Evolutionary conservation across 2,888 invertebrate species (phyloP).

Genomic region (Latrodectus elegans): DNA sequence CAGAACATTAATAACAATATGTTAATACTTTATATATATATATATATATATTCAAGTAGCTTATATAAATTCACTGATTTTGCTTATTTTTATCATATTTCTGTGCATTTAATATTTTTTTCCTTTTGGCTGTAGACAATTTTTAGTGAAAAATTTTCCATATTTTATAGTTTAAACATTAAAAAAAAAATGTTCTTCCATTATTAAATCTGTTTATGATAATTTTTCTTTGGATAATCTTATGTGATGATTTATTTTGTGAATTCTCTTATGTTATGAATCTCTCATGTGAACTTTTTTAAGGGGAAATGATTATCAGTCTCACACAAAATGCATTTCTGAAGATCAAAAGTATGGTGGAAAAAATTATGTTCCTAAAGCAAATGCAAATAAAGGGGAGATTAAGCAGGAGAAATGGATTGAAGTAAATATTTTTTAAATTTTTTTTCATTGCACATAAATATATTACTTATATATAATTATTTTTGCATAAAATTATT

Average conservation of each 20-base stretch:
- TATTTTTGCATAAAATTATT: not conserved
- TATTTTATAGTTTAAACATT: too few species aligned
- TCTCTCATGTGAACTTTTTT: constrained; percentile 70
- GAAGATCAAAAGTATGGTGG: constrained; percentile 90
- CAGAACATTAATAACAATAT: too few species aligned
- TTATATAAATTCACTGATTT: too few species aligned
- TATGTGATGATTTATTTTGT: not conserved
- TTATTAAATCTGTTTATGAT: too few species aligned
- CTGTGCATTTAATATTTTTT: too few species aligned
- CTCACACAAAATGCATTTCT: constrained; percentile 88
- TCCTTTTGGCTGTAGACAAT: too few species aligned
- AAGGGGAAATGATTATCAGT: constrained; percentile 85
- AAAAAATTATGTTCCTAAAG: constrained; percentile 66
- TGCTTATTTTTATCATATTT: too few species aligned
- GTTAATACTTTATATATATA: too few species aligned
- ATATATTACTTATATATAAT: not conserved
- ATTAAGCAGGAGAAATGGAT: constrained; percentile 90
- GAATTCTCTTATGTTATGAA: not conserved
- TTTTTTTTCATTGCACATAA: not conserved
- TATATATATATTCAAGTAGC: too few species aligned
- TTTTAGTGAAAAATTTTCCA: too few species aligned
- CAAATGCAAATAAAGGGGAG: constrained; percentile 81
- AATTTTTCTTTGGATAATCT: not conserved
- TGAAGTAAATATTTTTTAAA: constrained; percentile 74
- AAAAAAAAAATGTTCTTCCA: too few species aligned